Conservation (phyloP, 2,888 invertebrate genomes). For the Hirtodrosophila confusa region DNA sequence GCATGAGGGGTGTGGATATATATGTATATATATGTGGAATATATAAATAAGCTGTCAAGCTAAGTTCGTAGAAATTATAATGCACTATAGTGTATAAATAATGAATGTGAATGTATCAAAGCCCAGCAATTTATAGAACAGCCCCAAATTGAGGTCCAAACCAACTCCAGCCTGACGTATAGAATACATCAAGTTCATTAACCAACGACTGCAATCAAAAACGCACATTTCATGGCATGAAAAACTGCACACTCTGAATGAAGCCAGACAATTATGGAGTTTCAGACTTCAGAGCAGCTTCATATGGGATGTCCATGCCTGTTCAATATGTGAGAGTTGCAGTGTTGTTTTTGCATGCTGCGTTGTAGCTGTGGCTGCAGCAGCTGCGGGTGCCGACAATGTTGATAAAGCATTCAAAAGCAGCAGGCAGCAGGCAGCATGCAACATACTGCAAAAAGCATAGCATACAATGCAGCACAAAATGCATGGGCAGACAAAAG, state of each 20-base stretch:
- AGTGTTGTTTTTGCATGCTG: slow-evolving; percentile 54
- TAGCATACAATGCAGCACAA: slow-evolving; percentile 38
- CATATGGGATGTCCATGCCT: slow-evolving; percentile 39
- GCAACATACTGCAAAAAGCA: slow-evolving; percentile 35
- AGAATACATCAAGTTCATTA: slow-evolving; percentile 66
- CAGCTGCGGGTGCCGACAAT: slow-evolving; percentile 68
- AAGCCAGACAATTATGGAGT: slow-evolving; percentile 50
- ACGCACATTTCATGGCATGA: slow-evolving; percentile 40
- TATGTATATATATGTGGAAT: too few relatives aligned
- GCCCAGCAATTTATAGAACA: slow-evolving; percentile 24
- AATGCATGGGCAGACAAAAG: slow-evolving; percentile 32
- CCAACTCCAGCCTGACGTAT: slow-evolving; percentile 1
- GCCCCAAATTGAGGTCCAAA: slow-evolving; percentile 33
- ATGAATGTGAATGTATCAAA: not conserved
- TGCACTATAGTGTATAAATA: too few relatives aligned
- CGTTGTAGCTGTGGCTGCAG: slow-evolving; percentile 23
- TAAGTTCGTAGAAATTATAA: too few relatives aligned
- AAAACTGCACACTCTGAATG: slow-evolving; percentile 42
- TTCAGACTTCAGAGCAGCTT: slow-evolving; percentile 14
- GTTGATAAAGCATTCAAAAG: slow-evolving; percentile 69
- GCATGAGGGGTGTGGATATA: not conserved
- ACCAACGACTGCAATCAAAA: slow-evolving; percentile 60
- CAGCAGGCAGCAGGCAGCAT: slow-evolving; percentile 18
- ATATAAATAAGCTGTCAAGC: too few relatives aligned
- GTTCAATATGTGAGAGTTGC: slow-evolving; percentile 50